Evolutionary conservation across 1,140 invertebrate genomes (phyloP), one percentile per base, ranked within the genome.

Genomic region (Zeugodacus cucurbitae): DNA sequence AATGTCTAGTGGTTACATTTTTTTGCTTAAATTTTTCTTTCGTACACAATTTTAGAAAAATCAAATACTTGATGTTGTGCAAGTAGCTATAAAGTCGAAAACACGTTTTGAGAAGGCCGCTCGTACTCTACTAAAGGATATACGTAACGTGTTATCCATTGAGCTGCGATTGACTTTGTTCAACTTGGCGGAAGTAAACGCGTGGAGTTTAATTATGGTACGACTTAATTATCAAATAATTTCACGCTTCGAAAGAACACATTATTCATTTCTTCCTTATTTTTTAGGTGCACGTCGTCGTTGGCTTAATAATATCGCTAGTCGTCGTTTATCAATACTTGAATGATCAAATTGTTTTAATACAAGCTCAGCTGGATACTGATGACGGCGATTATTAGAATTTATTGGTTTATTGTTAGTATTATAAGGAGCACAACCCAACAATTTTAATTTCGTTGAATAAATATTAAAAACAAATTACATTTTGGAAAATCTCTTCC

Each of bases 301-400:
- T 54, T 3, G 74, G 74, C 34, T 26, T 91, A 3, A 74, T 89
- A 48, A 89, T 92, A 44, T 86, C 89, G 0, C 4, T 92, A 0
- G 64, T 93, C 41, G 89, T 92, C 1, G 58, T 89, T 0, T 89
- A 89, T 86, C 88, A 90, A 37, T 90, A 91, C 70, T 67, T 92
- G 6, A 89, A 89, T 41, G 92, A 92, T 88, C 89, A 90, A 87
- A 91, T 92, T 87, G 6, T 86, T 0, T 74, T 88, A 37, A 62
- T 91, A 8, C 90, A 82, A 26, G 89, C 89, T 48, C 90, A 86
- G 17, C 62, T 92, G 26, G 90, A 89, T 11, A 89, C 86, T 29
- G 37, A 0, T n/a, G 58, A 37, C 22, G n/a, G n/a, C 37, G 88
- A 67, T 41, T 78, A 88, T 32, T 88, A 82, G 54, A 88, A 87